phyloP scores from a whole-genome alignment of 2,113 vertebrate species.

The Symphodus melops region DNA sequence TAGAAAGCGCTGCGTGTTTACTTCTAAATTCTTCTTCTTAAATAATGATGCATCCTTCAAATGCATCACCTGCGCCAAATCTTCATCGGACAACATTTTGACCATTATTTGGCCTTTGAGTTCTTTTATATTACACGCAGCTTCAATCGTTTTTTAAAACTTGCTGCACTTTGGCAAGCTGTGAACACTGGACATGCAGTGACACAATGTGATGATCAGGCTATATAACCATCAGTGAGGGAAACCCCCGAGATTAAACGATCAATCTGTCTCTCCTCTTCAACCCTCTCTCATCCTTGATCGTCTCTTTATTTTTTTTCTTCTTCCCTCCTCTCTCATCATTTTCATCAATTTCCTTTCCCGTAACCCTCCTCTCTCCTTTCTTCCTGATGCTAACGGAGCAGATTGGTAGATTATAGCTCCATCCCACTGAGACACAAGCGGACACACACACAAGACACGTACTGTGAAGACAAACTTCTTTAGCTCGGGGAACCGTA shows the following conservation, averaged over 20 bases:
- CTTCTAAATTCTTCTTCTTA: too few species aligned
- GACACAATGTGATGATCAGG: conserved; percentile 43
- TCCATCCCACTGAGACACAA: conserved; percentile 8
- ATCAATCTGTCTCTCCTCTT: conserved; percentile 28
- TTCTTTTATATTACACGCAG: too few species aligned
- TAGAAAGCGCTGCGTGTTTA: too few species aligned
- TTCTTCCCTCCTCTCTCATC: conserved; percentile 2
- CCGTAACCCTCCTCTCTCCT: conserved; percentile 31
- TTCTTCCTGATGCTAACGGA: conserved; percentile 45
- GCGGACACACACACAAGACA: conserved; percentile 37
- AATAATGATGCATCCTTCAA: too few species aligned
- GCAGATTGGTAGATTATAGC: conserved; percentile 40
- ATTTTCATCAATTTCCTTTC: conserved; percentile 53
- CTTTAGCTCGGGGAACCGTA: conserved; percentile 53
- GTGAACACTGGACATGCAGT: conserved; percentile 13
- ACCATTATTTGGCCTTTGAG: too few species aligned
- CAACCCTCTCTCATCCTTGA: conserved; percentile 35
- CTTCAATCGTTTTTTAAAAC: not conserved
- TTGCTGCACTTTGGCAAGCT: conserved; percentile 24
- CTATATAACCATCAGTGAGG: conserved; percentile 22
- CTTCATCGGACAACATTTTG: too few species aligned
- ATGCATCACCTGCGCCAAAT: too few species aligned
- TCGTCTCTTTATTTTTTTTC: conserved; percentile 19
- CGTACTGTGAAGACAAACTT: conserved; percentile 36
- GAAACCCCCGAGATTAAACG: conserved; percentile 46